Conservation (phyloP, 2,797 vertebrate genomes). For the Enteromius fasciolatus region DNA sequence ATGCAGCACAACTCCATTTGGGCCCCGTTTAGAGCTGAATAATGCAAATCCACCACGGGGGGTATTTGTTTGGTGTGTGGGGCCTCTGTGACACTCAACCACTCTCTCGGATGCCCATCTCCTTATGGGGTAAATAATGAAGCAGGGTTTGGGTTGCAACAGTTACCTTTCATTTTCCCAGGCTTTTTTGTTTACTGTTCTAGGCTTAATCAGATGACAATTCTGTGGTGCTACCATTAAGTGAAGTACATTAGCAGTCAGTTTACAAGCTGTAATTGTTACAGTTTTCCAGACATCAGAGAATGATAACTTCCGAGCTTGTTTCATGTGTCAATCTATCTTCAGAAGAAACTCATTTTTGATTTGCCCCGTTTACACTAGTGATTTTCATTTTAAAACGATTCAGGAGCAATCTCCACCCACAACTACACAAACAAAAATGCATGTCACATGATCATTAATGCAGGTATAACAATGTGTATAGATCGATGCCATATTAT, state of each 20-base stretch:
- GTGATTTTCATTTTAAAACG: too few species aligned
- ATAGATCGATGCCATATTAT: too few species aligned
- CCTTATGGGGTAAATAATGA: slow-evolving; percentile 77
- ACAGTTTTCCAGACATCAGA: not conserved
- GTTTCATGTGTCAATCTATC: not conserved
- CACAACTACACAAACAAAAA: too few species aligned
- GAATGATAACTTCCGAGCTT: not conserved
- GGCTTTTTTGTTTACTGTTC: slow-evolving; percentile 19
- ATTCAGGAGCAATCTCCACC: too few species aligned
- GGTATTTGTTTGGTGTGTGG: slow-evolving; percentile 73
- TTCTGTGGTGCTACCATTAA: not conserved
- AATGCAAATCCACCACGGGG: slow-evolving; percentile 81
- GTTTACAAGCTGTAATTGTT: slow-evolving; percentile 1
- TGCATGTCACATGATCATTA: too few species aligned
- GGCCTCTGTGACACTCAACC: slow-evolving; percentile 74
- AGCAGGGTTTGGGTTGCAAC: slow-evolving; percentile 63
- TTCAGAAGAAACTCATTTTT: not conserved
- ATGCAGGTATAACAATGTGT: too few species aligned
- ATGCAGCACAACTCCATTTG: slow-evolving; percentile 72
- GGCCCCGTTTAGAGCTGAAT: slow-evolving; percentile 79
- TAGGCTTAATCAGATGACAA: not conserved
- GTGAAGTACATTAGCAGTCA: not conserved
- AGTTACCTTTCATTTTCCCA: slow-evolving; percentile 26
- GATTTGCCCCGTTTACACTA: not conserved
- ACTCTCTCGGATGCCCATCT: slow-evolving; percentile 53